phyloP scores from a whole-genome alignment of 2,797 vertebrate species.

The Malacoraja senta region DNA sequence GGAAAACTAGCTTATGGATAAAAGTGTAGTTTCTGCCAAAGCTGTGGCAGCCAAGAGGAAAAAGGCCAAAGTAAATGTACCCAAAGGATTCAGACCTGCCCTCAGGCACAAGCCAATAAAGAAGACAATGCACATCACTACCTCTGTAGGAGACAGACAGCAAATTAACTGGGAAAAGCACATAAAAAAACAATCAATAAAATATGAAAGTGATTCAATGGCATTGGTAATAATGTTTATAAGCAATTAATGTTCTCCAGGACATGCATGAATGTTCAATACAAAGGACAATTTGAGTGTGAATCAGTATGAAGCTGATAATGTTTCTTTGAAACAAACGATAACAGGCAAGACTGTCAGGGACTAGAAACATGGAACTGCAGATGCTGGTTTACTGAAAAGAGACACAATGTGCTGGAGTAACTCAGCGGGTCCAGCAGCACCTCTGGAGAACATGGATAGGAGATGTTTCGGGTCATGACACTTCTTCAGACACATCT shows the following conservation, averaged over 20 bases:
- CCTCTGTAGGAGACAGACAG: neutral
- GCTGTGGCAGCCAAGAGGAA: neutral
- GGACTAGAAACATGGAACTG: too few species aligned
- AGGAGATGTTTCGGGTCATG: too few species aligned
- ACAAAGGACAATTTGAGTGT: neutral
- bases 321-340: neutral
- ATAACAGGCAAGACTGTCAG: neutral
- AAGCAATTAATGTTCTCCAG: neutral
- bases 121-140: neutral
- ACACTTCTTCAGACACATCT: neutral
- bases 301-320: neutral
- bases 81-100: neutral
- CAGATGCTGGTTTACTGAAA: too few species aligned
- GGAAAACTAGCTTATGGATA: neutral
- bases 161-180: neutral
- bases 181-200: slow-evolving; percentile 2
- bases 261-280: neutral
- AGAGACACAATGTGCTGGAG: too few species aligned
- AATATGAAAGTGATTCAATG: neutral
- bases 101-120: neutral
- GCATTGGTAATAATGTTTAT: neutral
- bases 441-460: too few species aligned
- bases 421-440: too few species aligned
- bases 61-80: neutral
- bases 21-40: neutral